A percentile compares a stretch with the other conserved stretches of the same genome.
Conservation (phyloP, 2,888 invertebrate species). For the Acleris laterana region DNA sequence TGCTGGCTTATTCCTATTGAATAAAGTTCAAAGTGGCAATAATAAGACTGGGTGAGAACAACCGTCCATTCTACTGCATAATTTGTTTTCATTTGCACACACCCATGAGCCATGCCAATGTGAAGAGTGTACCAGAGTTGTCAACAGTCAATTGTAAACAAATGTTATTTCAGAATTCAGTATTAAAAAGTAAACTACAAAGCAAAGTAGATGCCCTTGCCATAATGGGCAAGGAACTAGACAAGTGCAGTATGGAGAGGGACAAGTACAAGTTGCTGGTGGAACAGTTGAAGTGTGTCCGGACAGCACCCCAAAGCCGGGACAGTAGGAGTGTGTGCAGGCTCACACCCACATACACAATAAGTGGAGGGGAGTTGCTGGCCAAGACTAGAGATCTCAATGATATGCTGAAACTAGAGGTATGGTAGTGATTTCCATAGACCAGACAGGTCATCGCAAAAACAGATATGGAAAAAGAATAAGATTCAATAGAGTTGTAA, state of each 20-base stretch:
- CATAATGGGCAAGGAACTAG: slow-evolving; percentile 91
- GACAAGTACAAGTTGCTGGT: slow-evolving; percentile 92
- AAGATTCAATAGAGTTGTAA: too few species aligned
- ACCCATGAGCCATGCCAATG: too few species aligned
- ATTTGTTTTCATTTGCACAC: too few species aligned
- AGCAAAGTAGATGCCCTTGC: slow-evolving; percentile 92
- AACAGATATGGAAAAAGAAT: too few species aligned
- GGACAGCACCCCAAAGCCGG: slow-evolving; percentile 49
- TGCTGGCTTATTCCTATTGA: too few species aligned
- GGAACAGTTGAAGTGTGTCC: slow-evolving; percentile 88
- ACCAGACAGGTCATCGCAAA: too few species aligned
- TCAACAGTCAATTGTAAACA: too few species aligned
- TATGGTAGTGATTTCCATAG: slow-evolving; percentile 50
- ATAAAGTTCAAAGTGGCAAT: too few species aligned
- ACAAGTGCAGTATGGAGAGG: slow-evolving; percentile 90
- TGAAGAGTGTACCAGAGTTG: too few species aligned
- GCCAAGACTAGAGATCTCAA: slow-evolving; percentile 85
- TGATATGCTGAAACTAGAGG: slow-evolving; percentile 82
- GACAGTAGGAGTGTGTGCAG: slow-evolving; percentile 56
- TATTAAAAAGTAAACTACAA: slow-evolving; percentile 88
- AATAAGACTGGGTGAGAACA: too few species aligned
- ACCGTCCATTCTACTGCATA: too few species aligned
- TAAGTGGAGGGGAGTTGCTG: slow-evolving; percentile 84
- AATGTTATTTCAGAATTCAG: slow-evolving; percentile 79
- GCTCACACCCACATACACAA: slow-evolving; percentile 69